These are phyloP conservation scores for Drosophila leontia DNA, from an alignment of 1,140 invertebrate genomes.

Conservation along the genomic window DNA sequence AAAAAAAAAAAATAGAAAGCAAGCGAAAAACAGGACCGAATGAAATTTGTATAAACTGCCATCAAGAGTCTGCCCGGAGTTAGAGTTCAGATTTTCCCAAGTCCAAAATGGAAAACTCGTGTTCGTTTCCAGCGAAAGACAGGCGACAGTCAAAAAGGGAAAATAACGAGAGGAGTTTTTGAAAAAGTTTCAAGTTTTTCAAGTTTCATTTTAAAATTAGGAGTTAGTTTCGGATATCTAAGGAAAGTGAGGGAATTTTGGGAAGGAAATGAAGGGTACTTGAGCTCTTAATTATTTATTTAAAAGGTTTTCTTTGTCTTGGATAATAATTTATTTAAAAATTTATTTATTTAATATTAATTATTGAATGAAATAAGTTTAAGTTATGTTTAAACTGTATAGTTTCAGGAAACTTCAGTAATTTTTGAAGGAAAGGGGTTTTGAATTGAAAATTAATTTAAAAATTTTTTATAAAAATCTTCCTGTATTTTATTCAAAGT, in stretches of 20 bases:
- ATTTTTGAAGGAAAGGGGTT: too few relatives aligned
- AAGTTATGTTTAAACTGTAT: too few relatives aligned
- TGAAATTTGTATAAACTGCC: conserved; percentile 64
- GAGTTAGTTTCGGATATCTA: neutral
- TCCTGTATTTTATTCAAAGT: neutral
- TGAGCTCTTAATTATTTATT: neutral
- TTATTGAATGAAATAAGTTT: too few relatives aligned
- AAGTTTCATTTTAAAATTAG: neutral
- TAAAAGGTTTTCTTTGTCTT: neutral
- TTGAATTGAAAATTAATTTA: too few relatives aligned
- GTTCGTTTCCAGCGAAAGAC: conserved; percentile 14
- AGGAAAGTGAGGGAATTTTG: neutral
- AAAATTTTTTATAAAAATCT: neutral
- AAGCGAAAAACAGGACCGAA: conserved; percentile 24
- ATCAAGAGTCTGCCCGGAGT: conserved; percentile 15
- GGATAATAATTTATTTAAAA: neutral
- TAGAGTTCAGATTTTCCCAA: conserved; percentile 17
- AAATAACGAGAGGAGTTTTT: neutral
- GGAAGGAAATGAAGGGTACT: neutral
- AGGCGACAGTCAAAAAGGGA: neutral
- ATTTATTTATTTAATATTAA: too few relatives aligned
- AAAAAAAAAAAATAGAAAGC: neutral
- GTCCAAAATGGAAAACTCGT: conserved; percentile 38
- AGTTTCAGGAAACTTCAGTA: too few relatives aligned
- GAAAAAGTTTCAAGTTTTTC: neutral